Evolutionary conservation across 2,888 invertebrate species (phyloP), one percentile per base, ranked within the genome.

Genomic region (Uloborus plumipes): DNA sequence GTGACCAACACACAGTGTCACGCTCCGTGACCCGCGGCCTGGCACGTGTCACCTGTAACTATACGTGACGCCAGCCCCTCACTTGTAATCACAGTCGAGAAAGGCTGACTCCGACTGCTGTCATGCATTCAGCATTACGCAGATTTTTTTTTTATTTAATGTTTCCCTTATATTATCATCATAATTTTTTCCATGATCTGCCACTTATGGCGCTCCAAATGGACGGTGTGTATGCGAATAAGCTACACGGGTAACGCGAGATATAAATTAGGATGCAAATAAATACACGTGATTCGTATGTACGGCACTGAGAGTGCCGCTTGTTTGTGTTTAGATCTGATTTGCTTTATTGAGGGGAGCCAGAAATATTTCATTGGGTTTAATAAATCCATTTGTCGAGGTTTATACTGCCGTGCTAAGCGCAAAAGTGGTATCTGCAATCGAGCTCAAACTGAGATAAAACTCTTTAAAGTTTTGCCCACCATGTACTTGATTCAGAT

Each of bases 1-100:
- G 72, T 62, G 72, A 72, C 59, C 16, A 31, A 59, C n/a, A 22
- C 31, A 13, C 62, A 18, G 51, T 26, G 72, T 51, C 72, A 59
- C 31, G 49, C 14, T 72, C 51, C 72, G 72, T 72, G 72, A 62
- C 72, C 72, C 51, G 71, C 16, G 58, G 73, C 20, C 49, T 18
- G 69, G 67, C 62, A 53, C 70, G 71, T 65, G 75, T 75, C 81
- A 82, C 75, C 75, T 75, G 70, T 82, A 75, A 82, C 76, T 71
- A 82, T 75, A 66, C 64, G 75, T 82, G 81, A 80, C 80, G 71
- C 78, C 66, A 58, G 58, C 78, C 71, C 66, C 58, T 64, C 65
- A 11, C 39, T 39, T 64, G 64, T 64, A 64, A 64, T 64, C 64
- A 64, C 64, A 64, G 64, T 64, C 64, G 64, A 47, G 64, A 47